Percentiles rank a stretch among this genome's conserved stretches.
Conservation (phyloP, 92 coral and sea anemone genomes). For the Umimayanthus chanpuru region DNA sequence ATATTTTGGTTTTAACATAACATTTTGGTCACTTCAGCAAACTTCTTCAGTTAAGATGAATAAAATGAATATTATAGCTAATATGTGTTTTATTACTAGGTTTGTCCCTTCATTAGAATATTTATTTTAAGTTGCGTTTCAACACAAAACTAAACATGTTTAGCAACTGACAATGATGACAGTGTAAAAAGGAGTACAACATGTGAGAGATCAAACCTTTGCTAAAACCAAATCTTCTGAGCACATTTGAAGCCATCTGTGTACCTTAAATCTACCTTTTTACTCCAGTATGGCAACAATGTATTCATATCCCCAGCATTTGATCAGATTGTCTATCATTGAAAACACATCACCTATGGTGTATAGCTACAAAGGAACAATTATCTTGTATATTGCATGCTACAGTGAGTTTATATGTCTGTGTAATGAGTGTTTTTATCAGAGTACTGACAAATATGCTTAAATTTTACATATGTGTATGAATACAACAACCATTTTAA, state of each 20-base stretch:
- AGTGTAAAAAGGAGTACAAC: no score
- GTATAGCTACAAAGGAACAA: neutral
- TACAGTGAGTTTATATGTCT: neutral
- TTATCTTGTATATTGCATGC: neutral
- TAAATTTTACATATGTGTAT: neutral
- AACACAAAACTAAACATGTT: no score
- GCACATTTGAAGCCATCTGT: neutral
- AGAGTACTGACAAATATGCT: neutral
- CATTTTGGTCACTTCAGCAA: no score
- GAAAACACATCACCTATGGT: neutral
- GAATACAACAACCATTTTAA: neutral
- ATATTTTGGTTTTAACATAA: no score
- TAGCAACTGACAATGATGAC: no score
- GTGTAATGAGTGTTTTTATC: neutral
- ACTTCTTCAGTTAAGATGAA: no score
- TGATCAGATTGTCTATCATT: conserved; percentile 2
- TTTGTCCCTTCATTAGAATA: no score
- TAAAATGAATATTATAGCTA: no score
- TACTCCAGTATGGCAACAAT: neutral
- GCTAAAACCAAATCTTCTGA: neutral
- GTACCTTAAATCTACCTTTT: neutral
- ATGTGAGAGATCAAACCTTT: neutral
- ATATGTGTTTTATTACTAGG: no score
- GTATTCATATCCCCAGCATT: neutral
- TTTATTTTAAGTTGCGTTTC: no score